phyloP scores from a whole-genome alignment of 2,797 vertebrate species.

The Holocentrus rufus region DNA sequence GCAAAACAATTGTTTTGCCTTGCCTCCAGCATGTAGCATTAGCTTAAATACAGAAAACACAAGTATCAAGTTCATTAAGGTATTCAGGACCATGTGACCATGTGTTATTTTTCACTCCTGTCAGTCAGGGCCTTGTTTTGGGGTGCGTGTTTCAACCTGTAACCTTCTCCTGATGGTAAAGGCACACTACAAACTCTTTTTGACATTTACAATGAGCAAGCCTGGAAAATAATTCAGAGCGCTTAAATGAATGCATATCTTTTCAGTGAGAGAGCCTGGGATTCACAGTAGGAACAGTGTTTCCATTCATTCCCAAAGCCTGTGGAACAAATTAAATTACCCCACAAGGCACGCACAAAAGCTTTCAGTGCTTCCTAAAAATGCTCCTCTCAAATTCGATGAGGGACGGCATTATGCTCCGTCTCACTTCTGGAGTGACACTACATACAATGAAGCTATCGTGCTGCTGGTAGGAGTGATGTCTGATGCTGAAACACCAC shows the following conservation, averaged over 20 bases:
- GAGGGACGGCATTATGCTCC: constrained; percentile 37
- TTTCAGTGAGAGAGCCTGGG: constrained; percentile 54
- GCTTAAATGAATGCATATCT: constrained; percentile 67
- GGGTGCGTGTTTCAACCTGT: background rate
- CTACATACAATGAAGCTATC: constrained; percentile 25
- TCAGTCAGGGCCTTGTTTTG: background rate
- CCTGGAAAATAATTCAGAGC: constrained; percentile 31
- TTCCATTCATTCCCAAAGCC: constrained; percentile 67
- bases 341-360: constrained; percentile 61
- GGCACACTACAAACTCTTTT: constrained; percentile 26
- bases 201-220: constrained; percentile 37
- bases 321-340: constrained; percentile 72
- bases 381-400: constrained; percentile 37
- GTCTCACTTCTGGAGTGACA: constrained; percentile 38
- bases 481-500: background rate
- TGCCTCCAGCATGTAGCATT: background rate
- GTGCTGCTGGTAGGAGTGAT: background rate
- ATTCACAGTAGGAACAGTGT: constrained; percentile 56
- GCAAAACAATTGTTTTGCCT: background rate
- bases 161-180: background rate
- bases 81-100: background rate
- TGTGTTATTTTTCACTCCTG: background rate
- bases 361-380: constrained; percentile 59
- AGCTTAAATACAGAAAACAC: background rate
- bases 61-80: background rate